Conservation (phyloP, 35 echinoderm and acorn worm species). For the Antedon bifida region DNA sequence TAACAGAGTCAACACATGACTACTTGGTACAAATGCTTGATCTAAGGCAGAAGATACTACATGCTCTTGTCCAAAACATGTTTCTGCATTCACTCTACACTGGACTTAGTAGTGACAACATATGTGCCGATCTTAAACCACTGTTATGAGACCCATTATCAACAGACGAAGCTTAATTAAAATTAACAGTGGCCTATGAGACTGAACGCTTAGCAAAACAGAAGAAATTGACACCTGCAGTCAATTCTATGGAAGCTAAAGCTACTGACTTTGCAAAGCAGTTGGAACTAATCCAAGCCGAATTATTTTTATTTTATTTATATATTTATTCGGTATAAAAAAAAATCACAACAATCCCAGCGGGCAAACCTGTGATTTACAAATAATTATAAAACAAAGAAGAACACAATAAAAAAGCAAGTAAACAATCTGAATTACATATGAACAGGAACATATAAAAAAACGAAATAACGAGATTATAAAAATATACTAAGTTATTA, state of each 20-base stretch:
- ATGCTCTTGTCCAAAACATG: neutral
- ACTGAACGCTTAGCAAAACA: neutral
- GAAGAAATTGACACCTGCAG: neutral
- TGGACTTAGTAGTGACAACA: constrained; percentile 10
- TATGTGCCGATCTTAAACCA: neutral
- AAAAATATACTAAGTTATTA: too few relatives aligned
- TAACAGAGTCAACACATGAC: neutral
- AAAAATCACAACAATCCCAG: too few relatives aligned
- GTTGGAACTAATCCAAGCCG: constrained; percentile 12
- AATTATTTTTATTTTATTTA: neutral
- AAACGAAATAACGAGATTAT: too few relatives aligned
- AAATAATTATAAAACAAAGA: too few relatives aligned
- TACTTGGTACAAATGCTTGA: constrained; percentile 7
- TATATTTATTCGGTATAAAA: neutral
- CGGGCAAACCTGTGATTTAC: too few relatives aligned
- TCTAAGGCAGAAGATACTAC: neutral
- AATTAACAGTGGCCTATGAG: neutral
- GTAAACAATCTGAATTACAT: too few relatives aligned
- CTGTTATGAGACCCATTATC: neutral
- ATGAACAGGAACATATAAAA: neutral
- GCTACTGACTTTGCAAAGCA: neutral
- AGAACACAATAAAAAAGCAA: too few relatives aligned
- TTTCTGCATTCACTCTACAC: constrained; percentile 12
- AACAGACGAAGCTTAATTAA: constrained; percentile 7
- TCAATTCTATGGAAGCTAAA: neutral